Evolutionary conservation across 2,797 vertebrate species (phyloP).

Genomic region (Cyclopterus lumpus): DNA sequence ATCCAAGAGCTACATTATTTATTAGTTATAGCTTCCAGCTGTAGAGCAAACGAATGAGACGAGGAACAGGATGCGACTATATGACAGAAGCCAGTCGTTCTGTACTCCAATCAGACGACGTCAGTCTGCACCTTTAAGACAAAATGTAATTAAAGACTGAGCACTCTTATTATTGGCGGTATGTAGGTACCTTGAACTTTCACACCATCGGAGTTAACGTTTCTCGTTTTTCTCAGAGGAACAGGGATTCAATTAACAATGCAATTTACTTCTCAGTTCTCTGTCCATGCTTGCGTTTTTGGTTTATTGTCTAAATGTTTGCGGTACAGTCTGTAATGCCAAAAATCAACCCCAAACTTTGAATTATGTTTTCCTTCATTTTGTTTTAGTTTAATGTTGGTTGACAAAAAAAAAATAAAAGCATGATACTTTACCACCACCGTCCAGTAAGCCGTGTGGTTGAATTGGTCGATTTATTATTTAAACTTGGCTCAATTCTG

Average conservation of each 20-base stretch:
- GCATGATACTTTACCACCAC: conserved; percentile 7
- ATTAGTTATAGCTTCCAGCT: conserved; percentile 59
- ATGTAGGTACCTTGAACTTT: background rate
- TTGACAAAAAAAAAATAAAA: conserved; percentile 25
- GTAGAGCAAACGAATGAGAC: conserved; percentile 29
- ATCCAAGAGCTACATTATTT: conserved; percentile 51
- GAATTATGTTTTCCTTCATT: background rate
- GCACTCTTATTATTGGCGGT: background rate
- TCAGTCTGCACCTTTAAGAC: conserved; percentile 11
- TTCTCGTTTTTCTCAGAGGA: conserved; percentile 18
- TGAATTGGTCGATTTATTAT: conserved; percentile 23
- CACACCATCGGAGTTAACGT: background rate
- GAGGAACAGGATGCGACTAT: conserved; percentile 23
- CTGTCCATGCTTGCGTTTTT: background rate
- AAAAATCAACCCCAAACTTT: background rate
- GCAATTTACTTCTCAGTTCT: background rate
- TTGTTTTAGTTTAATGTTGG: conserved; percentile 10
- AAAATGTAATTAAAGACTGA: background rate
- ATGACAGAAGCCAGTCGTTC: conserved; percentile 12
- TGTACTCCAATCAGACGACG: conserved; percentile 3
- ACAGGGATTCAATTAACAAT: background rate
- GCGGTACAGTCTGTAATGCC: background rate
- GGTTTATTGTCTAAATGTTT: conserved; percentile 5
- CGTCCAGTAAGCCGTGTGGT: conserved; percentile 26
- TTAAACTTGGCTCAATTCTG: conserved; percentile 14